Conservation (phyloP, 2,113 vertebrate species). For the Hippocampus guttulatus region DNA sequence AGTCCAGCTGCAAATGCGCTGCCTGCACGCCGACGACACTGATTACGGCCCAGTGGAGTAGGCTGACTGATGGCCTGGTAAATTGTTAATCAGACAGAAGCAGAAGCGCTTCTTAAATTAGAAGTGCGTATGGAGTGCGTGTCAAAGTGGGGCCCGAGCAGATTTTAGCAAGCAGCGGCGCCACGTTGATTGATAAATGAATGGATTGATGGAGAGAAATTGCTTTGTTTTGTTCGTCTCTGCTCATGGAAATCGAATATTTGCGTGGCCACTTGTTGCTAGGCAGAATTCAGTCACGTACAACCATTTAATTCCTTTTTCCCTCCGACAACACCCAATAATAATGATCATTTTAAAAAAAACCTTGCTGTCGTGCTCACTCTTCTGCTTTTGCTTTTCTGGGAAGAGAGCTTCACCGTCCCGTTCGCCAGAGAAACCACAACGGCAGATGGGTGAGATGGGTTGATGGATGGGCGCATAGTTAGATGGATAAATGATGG, state of each 20-base stretch:
- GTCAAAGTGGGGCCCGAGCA: slow-evolving; percentile 55
- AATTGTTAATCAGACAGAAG: slow-evolving; percentile 78
- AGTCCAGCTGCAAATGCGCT: slow-evolving; percentile 40
- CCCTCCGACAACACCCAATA: not conserved
- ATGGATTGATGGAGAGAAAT: not conserved
- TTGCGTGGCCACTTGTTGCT: not conserved
- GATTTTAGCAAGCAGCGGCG: slow-evolving; percentile 32
- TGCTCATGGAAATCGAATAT: not conserved
- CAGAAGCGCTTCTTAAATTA: slow-evolving; percentile 75
- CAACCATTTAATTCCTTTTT: not conserved
- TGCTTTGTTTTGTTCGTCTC: not conserved
- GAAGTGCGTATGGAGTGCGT: slow-evolving; percentile 65
- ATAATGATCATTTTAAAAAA: too few species aligned
- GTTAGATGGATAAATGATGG: too few species aligned
- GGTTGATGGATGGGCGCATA: too few species aligned
- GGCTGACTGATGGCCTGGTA: slow-evolving; percentile 73
- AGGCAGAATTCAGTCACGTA: not conserved
- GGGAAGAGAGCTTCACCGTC: not conserved
- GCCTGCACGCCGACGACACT: slow-evolving; percentile 35
- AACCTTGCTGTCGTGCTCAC: not conserved
- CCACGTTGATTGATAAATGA: slow-evolving; percentile 30
- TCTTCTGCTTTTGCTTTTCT: not conserved
- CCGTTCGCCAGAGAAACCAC: not conserved
- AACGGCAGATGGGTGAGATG: not conserved
- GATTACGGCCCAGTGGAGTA: slow-evolving; percentile 61